phyloP scores from a whole-genome alignment of 2,113 vertebrate genomes.

The Columbina picui region DNA sequence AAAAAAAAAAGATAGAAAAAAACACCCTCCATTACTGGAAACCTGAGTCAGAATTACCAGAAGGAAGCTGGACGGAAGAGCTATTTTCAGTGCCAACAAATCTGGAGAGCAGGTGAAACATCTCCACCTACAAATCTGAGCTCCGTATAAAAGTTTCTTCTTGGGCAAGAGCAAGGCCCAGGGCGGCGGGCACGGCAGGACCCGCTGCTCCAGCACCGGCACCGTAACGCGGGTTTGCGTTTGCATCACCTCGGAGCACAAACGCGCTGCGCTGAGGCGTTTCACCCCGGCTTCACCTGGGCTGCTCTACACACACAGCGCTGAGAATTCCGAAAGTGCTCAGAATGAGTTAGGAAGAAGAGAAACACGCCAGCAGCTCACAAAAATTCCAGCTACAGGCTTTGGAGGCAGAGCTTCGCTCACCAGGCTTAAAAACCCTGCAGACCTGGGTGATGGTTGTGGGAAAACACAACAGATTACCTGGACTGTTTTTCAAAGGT shows the following conservation, averaged over 20 bases:
- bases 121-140: constrained; percentile 53
- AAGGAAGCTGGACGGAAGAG: constrained; percentile 65
- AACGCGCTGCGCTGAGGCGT: too few species aligned
- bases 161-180: neutral
- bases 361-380: neutral
- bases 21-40: constrained; percentile 65
- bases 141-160: neutral
- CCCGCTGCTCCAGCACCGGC: neutral
- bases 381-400: neutral
- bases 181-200: neutral
- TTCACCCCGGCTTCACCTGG: too few species aligned
- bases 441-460: neutral
- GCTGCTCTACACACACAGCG: too few species aligned
- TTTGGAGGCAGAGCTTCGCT: neutral
- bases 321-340: too few species aligned
- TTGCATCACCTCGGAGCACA: neutral
- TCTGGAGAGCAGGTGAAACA: constrained; percentile 62
- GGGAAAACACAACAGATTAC: neutral
- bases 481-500: neutral
- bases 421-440: neutral
- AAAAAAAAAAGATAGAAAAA: neutral
- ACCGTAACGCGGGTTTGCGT: neutral
- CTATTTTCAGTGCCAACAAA: constrained; percentile 47
- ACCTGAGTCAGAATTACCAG: constrained; percentile 71
- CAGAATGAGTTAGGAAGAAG: too few species aligned